phyloP scores from a whole-genome alignment of 1,140 invertebrate genomes.

The Diabrotica undecimpunctata region DNA sequence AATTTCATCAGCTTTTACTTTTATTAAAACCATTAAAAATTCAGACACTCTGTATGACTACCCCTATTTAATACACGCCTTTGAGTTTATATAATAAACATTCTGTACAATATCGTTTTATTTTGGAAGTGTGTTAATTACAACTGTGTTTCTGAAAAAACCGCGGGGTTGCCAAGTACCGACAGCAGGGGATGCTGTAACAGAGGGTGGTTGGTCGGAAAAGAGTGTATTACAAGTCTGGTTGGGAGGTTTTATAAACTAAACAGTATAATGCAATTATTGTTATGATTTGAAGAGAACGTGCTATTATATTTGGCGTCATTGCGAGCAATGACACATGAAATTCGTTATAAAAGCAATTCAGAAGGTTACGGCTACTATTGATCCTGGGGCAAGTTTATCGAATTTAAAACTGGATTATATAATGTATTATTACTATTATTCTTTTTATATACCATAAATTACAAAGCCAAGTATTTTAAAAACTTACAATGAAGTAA shows the following conservation, averaged over 20 bases:
- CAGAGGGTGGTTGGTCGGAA: background rate
- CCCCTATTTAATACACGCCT: background rate
- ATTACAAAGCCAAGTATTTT: no score
- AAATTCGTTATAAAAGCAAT: background rate
- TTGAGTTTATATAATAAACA: background rate
- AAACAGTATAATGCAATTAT: slow-evolving; percentile 20
- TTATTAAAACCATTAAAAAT: no score
- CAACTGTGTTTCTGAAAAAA: slow-evolving; percentile 6
- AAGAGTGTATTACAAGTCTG: slow-evolving; percentile 11
- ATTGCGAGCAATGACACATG: background rate
- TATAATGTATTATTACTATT: no score
- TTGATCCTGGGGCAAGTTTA: no score
- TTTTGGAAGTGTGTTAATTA: slow-evolving; percentile 21
- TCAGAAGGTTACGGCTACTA: no score
- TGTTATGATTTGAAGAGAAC: slow-evolving; percentile 13
- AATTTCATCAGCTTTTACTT: no score
- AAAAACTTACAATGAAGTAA: no score
- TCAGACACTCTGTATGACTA: no score
- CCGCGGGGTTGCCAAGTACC: slow-evolving; percentile 9
- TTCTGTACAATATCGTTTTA: slow-evolving; percentile 11
- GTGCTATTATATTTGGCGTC: slow-evolving; percentile 17
- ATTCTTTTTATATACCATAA: no score
- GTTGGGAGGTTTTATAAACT: slow-evolving; percentile 15
- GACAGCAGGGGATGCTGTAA: background rate
- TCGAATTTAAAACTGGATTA: no score